Base-by-base conservation (phyloP, 2,113 vertebrate species). In the Sinocyclocheilus grahami region DNA sequence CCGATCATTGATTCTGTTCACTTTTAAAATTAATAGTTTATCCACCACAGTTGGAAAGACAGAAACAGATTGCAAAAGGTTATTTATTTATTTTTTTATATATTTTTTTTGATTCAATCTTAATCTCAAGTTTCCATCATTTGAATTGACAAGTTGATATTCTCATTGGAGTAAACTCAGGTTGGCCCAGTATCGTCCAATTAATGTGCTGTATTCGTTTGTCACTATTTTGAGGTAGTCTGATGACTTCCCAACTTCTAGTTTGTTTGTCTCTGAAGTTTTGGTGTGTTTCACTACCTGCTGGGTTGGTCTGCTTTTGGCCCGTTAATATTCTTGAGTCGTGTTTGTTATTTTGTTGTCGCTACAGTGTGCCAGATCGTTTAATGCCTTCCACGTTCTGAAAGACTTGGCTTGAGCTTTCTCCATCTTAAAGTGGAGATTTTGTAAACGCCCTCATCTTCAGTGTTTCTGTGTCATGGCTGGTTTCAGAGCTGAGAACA, bases 381-480 rank as follows among this genome's bases (percentile, higher is more conserved):
- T 51, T 53, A 67, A 67, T 69, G 80, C 80, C 18, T 16, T 48
- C 39, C 1, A 10, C 80, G 11, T 69, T 69, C 37, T 81, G 39
- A 81, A 65, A 81, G n/a, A 51, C 80, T 82, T 69, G 46, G 46
- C 80, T 69, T 11, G 33, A 30, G 16, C 48, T 20, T 55, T 16
- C 16, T 79, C 33, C 30, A 60, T 79, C 55, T 60, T 39, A 79
- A 79, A n/a, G 30, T 39, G 53, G 7, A 16, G 53, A 39, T n/a
- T 62, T 62, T 79, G 22, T 63, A 80, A 80, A 69, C 60, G 51
- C n/a, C 16, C n/a, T 46, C 24, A 30, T 82, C 14, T 62, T 82
- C 62, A 48, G 33, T 82, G 39, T 46, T 67, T 24, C 24, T 51
- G 51, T 78, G 76, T 78, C 51, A 20, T 33, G 51, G 30, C 72